These are phyloP conservation scores for Serilophus lunatus DNA, from an alignment of 2,113 vertebrate genomes.

Conservation along the genomic window DNA sequence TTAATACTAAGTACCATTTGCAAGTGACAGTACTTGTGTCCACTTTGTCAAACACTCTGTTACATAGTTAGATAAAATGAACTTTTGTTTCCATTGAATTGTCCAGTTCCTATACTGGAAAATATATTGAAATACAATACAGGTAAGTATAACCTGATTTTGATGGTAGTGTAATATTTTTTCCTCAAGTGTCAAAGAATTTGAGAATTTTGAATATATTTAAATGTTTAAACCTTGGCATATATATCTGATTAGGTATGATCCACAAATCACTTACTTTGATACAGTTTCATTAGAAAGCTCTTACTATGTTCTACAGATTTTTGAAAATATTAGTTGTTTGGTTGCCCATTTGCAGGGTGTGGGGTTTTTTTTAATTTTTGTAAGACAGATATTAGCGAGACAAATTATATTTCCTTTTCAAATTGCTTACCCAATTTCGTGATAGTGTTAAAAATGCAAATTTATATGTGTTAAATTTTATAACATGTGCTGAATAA, in stretches of 20 bases:
- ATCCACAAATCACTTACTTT: background rate
- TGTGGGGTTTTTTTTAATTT: background rate
- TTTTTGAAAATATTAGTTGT: background rate
- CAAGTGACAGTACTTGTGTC: background rate
- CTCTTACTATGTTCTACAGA: background rate
- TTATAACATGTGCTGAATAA: background rate
- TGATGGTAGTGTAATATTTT: background rate
- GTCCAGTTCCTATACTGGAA: background rate
- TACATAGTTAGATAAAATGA: background rate
- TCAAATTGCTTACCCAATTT: background rate
- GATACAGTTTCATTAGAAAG: background rate
- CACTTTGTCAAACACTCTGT: background rate
- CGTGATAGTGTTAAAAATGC: background rate
- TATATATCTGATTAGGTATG: background rate
- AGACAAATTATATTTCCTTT: background rate
- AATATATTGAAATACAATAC: background rate
- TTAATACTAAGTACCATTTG: background rate
- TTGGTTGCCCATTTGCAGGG: background rate
- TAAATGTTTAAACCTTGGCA: background rate
- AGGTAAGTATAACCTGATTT: background rate
- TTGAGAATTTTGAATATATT: background rate
- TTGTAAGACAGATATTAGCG: background rate
- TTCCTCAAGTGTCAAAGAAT: background rate
- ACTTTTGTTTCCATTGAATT: background rate
- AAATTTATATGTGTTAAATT: background rate